A percentile compares a stretch with the other conserved stretches of the same genome.
These are phyloP conservation scores for Chorisops tibialis DNA, from an alignment of 2,888 invertebrate species.

Conservation along the genomic window DNA sequence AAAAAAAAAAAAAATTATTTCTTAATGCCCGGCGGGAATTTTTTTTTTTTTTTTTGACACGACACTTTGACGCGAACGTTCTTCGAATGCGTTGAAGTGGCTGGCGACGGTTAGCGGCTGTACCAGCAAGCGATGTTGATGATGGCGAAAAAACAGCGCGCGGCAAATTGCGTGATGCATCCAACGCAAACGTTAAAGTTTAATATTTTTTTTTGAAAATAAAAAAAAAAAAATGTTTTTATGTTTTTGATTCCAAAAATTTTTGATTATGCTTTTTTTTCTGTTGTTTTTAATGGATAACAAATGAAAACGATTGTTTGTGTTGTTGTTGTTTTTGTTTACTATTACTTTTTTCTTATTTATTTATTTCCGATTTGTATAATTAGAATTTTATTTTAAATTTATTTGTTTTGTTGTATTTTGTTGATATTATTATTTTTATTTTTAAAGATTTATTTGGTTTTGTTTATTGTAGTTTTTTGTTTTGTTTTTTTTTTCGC, in stretches of 20 bases:
- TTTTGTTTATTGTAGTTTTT: neutral
- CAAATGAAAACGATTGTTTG: slow-evolving; percentile 24
- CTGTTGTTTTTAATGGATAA: neutral
- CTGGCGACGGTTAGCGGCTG: neutral
- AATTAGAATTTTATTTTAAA: slow-evolving; percentile 23
- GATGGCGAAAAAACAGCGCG: neutral
- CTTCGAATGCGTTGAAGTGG: neutral
- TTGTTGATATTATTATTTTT: slow-evolving; percentile 21
- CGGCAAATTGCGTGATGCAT: neutral
- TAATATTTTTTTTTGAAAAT: neutral
- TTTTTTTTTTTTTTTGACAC: neutral
- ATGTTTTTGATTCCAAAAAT: neutral
- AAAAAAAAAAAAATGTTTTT: neutral
- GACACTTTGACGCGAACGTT: slow-evolving; percentile 10
- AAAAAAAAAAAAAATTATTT: neutral
- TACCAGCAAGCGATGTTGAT: neutral
- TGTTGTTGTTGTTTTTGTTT: slow-evolving; percentile 27
- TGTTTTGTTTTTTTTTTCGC: slow-evolving; percentile 20
- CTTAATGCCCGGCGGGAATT: slow-evolving; percentile 9
- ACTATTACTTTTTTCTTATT: slow-evolving; percentile 16
- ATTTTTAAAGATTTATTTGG: too few species aligned
- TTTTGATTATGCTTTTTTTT: too few species aligned
- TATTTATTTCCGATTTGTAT: slow-evolving; percentile 9
- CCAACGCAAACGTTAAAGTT: too few species aligned
- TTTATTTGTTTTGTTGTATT: slow-evolving; percentile 3